Evolutionary conservation across 2,113 vertebrate species (phyloP).

Genomic region (Gavialis gangeticus): DNA sequence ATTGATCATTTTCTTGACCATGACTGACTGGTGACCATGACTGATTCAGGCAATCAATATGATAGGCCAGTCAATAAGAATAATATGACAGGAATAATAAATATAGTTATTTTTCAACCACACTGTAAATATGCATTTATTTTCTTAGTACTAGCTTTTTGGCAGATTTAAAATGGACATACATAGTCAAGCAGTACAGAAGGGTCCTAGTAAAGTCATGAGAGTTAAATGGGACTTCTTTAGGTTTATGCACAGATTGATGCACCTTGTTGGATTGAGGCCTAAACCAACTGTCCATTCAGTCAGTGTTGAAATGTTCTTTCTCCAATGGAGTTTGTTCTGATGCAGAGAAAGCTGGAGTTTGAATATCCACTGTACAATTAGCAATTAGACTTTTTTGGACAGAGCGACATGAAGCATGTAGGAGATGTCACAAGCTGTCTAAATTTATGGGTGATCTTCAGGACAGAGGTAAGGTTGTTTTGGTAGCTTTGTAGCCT

Average conservation of each 20-base stretch:
- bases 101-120: neutral
- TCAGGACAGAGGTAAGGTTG: neutral
- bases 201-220: neutral
- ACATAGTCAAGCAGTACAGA: neutral
- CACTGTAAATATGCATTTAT: neutral
- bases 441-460: neutral
- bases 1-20: neutral
- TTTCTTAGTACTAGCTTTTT: neutral
- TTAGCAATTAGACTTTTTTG: neutral
- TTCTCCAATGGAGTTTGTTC: neutral
- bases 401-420: neutral
- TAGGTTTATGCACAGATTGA: neutral
- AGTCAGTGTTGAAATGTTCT: neutral
- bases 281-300: neutral
- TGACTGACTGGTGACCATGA: neutral
- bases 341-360: neutral
- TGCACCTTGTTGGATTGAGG: neutral
- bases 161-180: neutral
- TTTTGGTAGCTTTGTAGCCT: neutral
- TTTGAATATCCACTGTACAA: neutral
- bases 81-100: neutral
- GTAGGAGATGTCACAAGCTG: neutral
- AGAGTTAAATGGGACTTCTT: neutral
- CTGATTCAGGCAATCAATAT: fast-evolving
- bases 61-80: no score